A percentile compares a stretch with the other conserved stretches of the same genome.
Conservation (phyloP, 2,113 vertebrate species). For the Chamaea fasciata region DNA sequence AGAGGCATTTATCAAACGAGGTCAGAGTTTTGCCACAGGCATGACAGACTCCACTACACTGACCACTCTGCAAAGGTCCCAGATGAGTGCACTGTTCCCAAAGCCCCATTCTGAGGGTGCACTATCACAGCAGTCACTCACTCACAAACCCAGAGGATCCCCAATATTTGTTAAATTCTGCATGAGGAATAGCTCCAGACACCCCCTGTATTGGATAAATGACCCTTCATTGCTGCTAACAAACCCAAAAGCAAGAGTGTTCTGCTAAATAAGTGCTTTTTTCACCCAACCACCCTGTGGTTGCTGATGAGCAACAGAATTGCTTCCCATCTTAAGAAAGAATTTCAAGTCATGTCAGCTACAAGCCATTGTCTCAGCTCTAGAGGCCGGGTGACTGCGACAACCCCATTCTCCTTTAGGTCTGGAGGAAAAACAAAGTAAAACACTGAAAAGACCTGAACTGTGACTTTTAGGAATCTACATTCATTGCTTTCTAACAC, state of each 20-base stretch:
- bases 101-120: background rate
- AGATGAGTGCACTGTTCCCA: background rate
- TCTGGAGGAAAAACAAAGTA: background rate
- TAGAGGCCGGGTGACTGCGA: background rate
- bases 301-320: background rate
- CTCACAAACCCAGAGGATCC: background rate
- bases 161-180: background rate
- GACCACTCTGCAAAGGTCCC: background rate
- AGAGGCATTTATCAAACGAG: background rate
- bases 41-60: rapidly evolving
- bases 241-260: rapidly evolving
- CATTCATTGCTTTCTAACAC: background rate
- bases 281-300: background rate
- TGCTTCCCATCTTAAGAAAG: background rate
- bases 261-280: background rate
- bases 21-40: background rate
- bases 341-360: background rate
- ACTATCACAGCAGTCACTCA: background rate
- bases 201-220: rapidly evolving
- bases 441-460: background rate
- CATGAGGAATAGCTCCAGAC: background rate
- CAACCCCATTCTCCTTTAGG: rapidly evolving
- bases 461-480: background rate
- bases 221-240: rapidly evolving
- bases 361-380: background rate